These are phyloP conservation scores for Glossophaga mutica DNA, from an alignment of 2,797 vertebrate species.

Conservation along the genomic window DNA sequence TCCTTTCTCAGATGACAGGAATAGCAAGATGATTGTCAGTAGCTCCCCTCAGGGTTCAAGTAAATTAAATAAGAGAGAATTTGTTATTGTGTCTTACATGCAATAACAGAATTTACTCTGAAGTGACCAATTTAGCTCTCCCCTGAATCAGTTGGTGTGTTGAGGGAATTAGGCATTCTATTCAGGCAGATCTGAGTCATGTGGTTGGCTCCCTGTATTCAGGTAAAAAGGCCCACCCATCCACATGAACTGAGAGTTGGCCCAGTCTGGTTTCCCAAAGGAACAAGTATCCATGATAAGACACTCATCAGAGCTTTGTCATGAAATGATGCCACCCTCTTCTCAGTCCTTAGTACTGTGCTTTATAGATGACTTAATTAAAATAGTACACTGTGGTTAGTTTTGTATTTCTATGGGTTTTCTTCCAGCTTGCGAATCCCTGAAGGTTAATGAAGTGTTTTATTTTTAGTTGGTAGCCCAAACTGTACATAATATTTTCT, in stretches of 20 bases:
- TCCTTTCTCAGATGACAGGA: neutral
- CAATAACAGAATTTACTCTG: neutral
- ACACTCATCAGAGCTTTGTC: neutral
- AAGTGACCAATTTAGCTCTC: neutral
- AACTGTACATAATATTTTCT: conserved; percentile 11
- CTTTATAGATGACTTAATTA: neutral
- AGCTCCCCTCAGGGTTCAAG: neutral
- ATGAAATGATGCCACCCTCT: neutral
- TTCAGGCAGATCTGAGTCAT: neutral
- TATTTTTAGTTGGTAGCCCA: conserved; percentile 14
- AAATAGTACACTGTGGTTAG: neutral
- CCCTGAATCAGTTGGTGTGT: neutral
- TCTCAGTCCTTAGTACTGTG: neutral
- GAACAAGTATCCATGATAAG: neutral
- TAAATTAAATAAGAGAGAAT: neutral
- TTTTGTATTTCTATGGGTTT: neutral
- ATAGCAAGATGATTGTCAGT: neutral
- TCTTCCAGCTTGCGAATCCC: neutral
- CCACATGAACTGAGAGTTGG: neutral
- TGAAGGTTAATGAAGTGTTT: neutral
- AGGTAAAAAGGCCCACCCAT: neutral
- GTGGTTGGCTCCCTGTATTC: neutral
- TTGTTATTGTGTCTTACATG: neutral
- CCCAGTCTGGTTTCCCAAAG: neutral
- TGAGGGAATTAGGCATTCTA: neutral